phyloP scores from a whole-genome alignment of 2,888 invertebrate species.

The Eretmocerus hayati region DNA sequence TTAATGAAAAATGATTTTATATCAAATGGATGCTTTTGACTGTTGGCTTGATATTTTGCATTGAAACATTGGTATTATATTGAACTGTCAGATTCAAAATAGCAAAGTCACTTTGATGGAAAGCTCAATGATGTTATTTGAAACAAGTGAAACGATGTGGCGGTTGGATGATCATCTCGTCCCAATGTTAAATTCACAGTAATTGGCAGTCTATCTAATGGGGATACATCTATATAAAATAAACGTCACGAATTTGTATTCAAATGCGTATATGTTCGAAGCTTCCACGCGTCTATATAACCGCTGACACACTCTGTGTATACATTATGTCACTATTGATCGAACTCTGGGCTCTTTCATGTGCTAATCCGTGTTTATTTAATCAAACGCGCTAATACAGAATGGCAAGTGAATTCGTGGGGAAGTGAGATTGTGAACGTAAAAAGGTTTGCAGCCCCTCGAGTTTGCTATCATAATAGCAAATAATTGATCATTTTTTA shows the following conservation, averaged over 20 bases:
- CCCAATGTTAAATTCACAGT: constrained; percentile 10
- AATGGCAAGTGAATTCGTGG: too few species aligned
- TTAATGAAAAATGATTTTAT: neutral
- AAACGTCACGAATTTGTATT: constrained; percentile 12
- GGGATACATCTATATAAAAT: constrained; percentile 5
- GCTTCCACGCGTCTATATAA: constrained; percentile 4
- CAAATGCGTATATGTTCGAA: too few species aligned
- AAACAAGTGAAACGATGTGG: neutral
- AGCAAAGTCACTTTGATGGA: neutral
- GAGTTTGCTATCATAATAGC: too few species aligned
- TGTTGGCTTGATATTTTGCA: too few species aligned
- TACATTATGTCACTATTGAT: constrained; percentile 16
- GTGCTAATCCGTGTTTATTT: constrained; percentile 25
- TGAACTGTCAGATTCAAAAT: too few species aligned
- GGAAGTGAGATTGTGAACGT: too few species aligned
- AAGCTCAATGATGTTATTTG: neutral
- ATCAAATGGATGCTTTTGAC: too few species aligned
- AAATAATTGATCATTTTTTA: too few species aligned
- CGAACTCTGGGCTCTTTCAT: constrained; percentile 19
- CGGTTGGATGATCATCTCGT: constrained; percentile 5
- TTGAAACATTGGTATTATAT: too few species aligned
- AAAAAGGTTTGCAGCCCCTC: too few species aligned
- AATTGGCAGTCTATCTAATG: constrained; percentile 14
- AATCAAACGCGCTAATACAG: constrained; percentile 20
- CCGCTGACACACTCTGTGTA: constrained; percentile 12